Evolutionary conservation across 1,140 invertebrate genomes (phyloP), one percentile per base, ranked within the genome.

Genomic region (Rhyzopertha dominica): DNA sequence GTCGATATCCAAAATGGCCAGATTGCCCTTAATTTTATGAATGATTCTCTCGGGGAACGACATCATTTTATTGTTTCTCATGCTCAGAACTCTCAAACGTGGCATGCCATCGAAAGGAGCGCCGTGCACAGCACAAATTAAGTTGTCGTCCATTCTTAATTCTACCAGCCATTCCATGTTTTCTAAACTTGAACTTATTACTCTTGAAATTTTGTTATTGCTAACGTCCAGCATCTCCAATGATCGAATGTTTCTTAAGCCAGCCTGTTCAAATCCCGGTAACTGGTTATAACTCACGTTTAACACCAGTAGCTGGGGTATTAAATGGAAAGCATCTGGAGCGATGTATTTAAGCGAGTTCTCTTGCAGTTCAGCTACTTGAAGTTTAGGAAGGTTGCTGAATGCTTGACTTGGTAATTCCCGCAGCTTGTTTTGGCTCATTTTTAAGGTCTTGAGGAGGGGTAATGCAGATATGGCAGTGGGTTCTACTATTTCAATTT

Each of bases 101-200:
- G 84, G 81, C 86, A 90, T 90, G 29, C 78, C 78, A 51, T 85
- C 79, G 66, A 92, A 92, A 0, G 87, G 81, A 7, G 74, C 79
- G 43, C 74, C 81, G 44, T 79, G 74, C 41, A 86, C 78, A 3
- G 74, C 68, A 58, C 83, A 86, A 54, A 86, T 84, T 28, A 74
- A 70, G 69, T 86, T 86, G 58, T 84, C 79, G 59, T 86, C 82
- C 69, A 86, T 74, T 73, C 86, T 85, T 1, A 92, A 63, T 62
- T 91, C 86, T 0, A 90, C 84, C 8, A 92, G 69, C 81, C 87
- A 89, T 61, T 89, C 85, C 72, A 93, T 80, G 18, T 72, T 64
- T 14, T 75, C 72, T 4, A 82, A 70, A 63, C 76, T 80, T 10
- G 77, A 74, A 26, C 69, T 73, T 9, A 78, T 77, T 0, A 94